Base-by-base conservation (phyloP, 1,140 invertebrate species). In the Chelonus insularis region DNA sequence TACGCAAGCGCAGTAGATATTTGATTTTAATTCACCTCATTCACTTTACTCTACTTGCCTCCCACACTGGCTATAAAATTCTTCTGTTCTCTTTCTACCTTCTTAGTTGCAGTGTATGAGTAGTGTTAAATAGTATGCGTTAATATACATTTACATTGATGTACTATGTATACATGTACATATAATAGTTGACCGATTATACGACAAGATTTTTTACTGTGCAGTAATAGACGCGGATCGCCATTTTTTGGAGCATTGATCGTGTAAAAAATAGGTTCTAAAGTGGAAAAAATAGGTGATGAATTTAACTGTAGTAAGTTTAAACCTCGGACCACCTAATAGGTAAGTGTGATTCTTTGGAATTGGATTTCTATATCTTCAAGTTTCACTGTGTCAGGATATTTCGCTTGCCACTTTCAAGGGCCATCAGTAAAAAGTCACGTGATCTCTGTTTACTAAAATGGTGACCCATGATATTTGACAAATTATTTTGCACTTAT, bases 381-480 rank as follows among this genome's bases (percentile, higher is more conserved):
- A 21, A 21, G 7, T 45, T 14, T 21, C 23, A 8, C 21, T n/a
- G 11, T 54, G 8, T 52, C 25, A 34, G 8, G 14, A 9, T 20
- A 20, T 54, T 29, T 29, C 25, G 50, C 47, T 52, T 18, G 16
- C 50, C 4, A 18, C 20, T 48, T 51, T 57, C 34, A 14, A 62
- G 68, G 57, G 63, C 62, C 63, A 68, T 62, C 23, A 64, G 52
- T 60, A 66, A 25, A 29, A 32, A 57, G 70, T 79, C 77, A 79
- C 76, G 77, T 79, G 77, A 79, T 69, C 70, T 71, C 37, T 79
- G 77, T 79, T 79, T 79, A 79, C 76, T 69, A 75, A 80, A 77
- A 80, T 80, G 77, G 77, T 76, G 76, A 69, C 69, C 57, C 57
- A 68, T 59, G 64, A 57, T 63, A 54, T 67, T 72, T 68, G 64